These are phyloP conservation scores for Charina bottae DNA, from an alignment of 2,113 vertebrate genomes.

Conservation along the genomic window DNA sequence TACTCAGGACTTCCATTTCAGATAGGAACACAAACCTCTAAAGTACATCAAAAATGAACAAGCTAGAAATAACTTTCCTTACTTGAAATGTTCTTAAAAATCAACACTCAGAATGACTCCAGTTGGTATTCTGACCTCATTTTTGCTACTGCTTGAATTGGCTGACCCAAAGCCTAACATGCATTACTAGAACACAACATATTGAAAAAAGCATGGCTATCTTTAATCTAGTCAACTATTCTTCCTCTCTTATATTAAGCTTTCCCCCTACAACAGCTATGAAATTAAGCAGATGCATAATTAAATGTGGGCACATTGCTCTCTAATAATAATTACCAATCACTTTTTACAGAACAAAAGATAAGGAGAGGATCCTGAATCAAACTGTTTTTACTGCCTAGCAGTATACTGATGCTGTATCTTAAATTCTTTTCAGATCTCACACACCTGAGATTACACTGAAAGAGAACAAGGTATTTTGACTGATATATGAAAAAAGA, in stretches of 20 bases:
- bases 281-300: not conserved
- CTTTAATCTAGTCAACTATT: slow-evolving; percentile 26
- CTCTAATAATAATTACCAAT: not conserved
- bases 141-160: slow-evolving; percentile 1
- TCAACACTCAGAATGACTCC: not conserved
- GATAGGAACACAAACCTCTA: slow-evolving; percentile 19
- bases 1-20: slow-evolving; percentile 21
- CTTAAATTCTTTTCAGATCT: not conserved
- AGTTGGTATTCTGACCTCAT: not conserved
- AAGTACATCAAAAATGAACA: slow-evolving; percentile 6
- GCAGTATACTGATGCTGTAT: not conserved
- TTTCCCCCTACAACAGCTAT: slow-evolving; percentile 8
- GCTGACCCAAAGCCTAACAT: not conserved
- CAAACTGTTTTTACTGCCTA: not conserved
- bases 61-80: not conserved
- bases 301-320: not conserved
- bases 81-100: not conserved
- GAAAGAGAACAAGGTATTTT: slow-evolving; percentile 28
- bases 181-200: not conserved
- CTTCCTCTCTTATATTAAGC: not conserved
- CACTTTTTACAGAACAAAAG: slow-evolving; percentile 14
- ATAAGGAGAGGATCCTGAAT: not conserved
- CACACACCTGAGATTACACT: not conserved
- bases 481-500: not conserved
- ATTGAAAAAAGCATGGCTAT: slow-evolving; percentile 14